A percentile compares a stretch with the other conserved stretches of the same genome.
These are phyloP conservation scores for Sarcophilus harrisii DNA, from an alignment of 2,797 vertebrate genomes.

Conservation along the genomic window DNA sequence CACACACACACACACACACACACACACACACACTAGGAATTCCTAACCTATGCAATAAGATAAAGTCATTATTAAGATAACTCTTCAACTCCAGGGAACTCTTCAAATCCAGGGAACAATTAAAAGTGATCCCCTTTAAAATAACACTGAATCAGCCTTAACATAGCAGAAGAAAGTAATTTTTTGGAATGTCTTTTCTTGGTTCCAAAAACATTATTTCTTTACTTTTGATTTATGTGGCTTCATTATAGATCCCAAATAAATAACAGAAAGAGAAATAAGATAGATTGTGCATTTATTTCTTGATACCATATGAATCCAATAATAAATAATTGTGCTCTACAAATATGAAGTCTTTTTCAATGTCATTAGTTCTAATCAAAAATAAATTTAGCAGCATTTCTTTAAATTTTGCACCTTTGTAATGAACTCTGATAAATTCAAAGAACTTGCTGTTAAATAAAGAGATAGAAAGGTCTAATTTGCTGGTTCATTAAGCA, in stretches of 20 bases:
- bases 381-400: slow-evolving; percentile 82
- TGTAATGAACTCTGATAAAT: slow-evolving; percentile 85
- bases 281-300: slow-evolving; percentile 79
- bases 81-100: no score
- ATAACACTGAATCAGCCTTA: slow-evolving; percentile 7
- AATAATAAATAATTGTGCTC: slow-evolving; percentile 84
- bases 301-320: slow-evolving; percentile 78
- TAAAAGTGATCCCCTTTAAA: slow-evolving; percentile 11
- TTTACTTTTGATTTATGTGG: slow-evolving; percentile 11
- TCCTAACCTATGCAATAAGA: not conserved
- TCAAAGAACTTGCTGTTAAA: slow-evolving; percentile 86
- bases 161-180: slow-evolving; percentile 5
- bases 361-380: slow-evolving; percentile 84
- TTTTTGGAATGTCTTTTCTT: slow-evolving; percentile 48
- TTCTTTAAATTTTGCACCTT: slow-evolving; percentile 82
- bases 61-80: slow-evolving; percentile 18
- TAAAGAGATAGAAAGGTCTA: slow-evolving; percentile 88
- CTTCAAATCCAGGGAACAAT: not conserved
- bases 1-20: no score
- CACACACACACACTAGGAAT: not conserved
- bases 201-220: slow-evolving; percentile 33
- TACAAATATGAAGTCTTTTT: slow-evolving; percentile 82
- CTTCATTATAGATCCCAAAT: slow-evolving; percentile 60
- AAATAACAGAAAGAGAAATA: slow-evolving; percentile 78
- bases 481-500: slow-evolving; percentile 89